Evolutionary conservation across 2,888 invertebrate species (phyloP).

Genomic region (Ormyrus labotus): DNA sequence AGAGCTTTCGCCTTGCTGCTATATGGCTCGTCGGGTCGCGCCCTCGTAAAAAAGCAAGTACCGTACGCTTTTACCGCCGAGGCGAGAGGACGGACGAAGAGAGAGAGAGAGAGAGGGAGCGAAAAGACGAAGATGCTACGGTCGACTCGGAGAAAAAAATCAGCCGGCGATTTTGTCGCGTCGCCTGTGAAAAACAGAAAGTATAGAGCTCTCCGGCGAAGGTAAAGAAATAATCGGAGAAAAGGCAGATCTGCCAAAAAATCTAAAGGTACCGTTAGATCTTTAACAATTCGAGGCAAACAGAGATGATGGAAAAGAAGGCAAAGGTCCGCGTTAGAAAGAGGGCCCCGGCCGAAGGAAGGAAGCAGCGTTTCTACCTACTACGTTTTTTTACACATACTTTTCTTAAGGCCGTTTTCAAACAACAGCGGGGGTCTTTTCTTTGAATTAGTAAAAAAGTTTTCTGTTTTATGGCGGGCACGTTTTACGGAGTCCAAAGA

Average conservation of each 20-base stretch:
- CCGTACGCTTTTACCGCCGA: slow-evolving; percentile 47
- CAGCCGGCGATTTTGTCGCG: neutral
- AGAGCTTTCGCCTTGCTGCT: slow-evolving; percentile 30
- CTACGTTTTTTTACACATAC: slow-evolving; percentile 7
- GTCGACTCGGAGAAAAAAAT: slow-evolving; percentile 14
- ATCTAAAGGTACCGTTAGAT: slow-evolving; percentile 37
- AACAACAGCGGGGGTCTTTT: slow-evolving; percentile 39
- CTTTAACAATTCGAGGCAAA: slow-evolving; percentile 16
- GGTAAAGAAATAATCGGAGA: neutral
- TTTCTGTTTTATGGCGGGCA: slow-evolving; percentile 40
- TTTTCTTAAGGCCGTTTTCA: neutral
- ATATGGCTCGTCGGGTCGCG: slow-evolving; percentile 40
- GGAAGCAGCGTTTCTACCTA: slow-evolving; percentile 20
- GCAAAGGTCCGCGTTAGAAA: no score
- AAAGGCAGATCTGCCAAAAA: slow-evolving; percentile 31
- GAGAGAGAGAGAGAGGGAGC: slow-evolving; percentile 16
- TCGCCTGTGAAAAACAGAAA: slow-evolving; percentile 17
- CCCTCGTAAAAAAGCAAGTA: slow-evolving; percentile 53
- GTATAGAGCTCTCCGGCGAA: neutral
- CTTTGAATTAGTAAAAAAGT: neutral
- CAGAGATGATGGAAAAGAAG: no score
- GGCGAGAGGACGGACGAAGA: slow-evolving; percentile 3
- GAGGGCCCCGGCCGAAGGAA: neutral
- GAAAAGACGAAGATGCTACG: slow-evolving; percentile 4
- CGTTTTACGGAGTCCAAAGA: neutral